Evolutionary conservation across 2,888 invertebrate genomes (phyloP).

Genomic region (Empis stercorea): DNA sequence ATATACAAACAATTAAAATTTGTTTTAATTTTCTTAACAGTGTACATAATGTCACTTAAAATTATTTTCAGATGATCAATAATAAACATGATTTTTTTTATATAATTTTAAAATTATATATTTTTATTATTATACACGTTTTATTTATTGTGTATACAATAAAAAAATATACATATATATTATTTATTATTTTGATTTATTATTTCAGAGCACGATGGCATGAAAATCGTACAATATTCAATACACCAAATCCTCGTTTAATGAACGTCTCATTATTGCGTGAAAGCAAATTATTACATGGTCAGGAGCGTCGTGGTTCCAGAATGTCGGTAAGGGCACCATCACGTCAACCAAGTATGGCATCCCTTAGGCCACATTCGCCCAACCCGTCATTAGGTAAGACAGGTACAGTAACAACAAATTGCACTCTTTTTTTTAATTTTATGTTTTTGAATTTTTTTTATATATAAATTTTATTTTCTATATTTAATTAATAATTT

Average conservation of each 20-base stretch:
- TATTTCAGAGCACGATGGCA: constrained; percentile 74
- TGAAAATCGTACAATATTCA: constrained; percentile 85
- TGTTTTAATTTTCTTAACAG: too few relatives aligned
- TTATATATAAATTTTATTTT: constrained; percentile 3
- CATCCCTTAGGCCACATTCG: constrained; percentile 69
- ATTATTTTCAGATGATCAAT: too few relatives aligned
- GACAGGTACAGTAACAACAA: constrained; percentile 38
- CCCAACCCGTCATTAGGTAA: constrained; percentile 39
- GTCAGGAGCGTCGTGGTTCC: constrained; percentile 65
- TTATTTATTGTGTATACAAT: not conserved
- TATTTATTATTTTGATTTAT: constrained; percentile 3
- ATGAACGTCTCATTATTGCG: constrained; percentile 81
- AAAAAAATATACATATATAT: not conserved
- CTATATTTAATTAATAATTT: constrained; percentile 1
- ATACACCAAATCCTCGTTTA: constrained; percentile 83
- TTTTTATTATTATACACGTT: not conserved
- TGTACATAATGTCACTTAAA: too few relatives aligned
- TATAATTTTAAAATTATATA: too few relatives aligned
- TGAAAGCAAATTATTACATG: constrained; percentile 67
- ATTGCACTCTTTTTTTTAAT: too few relatives aligned
- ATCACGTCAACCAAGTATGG: constrained; percentile 74
- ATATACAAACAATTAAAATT: too few relatives aligned
- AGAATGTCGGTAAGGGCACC: constrained; percentile 66
- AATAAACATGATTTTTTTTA: too few relatives aligned
- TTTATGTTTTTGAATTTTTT: constrained; percentile 3